A percentile compares a stretch with the other conserved stretches of the same genome.
phyloP scores from a whole-genome alignment of 2,888 invertebrate species.

The Napeogenes sylphis region DNA sequence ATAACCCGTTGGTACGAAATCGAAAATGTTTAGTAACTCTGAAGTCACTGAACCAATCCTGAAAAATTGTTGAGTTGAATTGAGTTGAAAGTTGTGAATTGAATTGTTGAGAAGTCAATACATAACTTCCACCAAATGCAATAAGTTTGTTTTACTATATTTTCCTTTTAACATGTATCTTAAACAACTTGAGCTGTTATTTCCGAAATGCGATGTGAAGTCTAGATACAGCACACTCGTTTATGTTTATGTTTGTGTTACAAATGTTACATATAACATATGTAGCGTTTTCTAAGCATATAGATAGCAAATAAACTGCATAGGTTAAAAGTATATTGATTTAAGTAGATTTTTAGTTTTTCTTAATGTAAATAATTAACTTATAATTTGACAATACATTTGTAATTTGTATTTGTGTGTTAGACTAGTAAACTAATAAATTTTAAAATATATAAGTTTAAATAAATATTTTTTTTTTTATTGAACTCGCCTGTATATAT shows the following conservation, averaged over 20 bases:
- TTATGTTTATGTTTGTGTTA: too few relatives aligned
- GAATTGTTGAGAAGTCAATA: too few relatives aligned
- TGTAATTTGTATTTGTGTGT: not conserved
- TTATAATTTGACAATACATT: not conserved
- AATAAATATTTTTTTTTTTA: not conserved
- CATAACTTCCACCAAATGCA: too few relatives aligned
- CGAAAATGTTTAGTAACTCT: too few relatives aligned
- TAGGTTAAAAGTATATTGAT: not conserved
- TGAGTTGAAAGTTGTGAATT: too few relatives aligned
- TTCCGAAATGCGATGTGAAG: not conserved
- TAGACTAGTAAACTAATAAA: not conserved
- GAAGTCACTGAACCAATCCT: too few relatives aligned
- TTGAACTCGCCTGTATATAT: not conserved
- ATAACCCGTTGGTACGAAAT: too few relatives aligned
- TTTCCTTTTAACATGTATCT: too few relatives aligned
- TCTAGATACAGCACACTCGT: not conserved
- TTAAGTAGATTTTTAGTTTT: not conserved
- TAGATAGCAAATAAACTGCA: not conserved
- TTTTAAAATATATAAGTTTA: not conserved
- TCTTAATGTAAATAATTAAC: constrained; percentile 1
- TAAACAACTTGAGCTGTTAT: not conserved
- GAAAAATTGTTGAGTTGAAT: too few relatives aligned
- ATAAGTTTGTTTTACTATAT: too few relatives aligned
- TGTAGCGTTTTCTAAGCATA: too few relatives aligned
- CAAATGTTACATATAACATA: too few relatives aligned